Evolutionary conservation across 2,113 vertebrate genomes (phyloP).

Genomic region (Eleginops maclovinus): DNA sequence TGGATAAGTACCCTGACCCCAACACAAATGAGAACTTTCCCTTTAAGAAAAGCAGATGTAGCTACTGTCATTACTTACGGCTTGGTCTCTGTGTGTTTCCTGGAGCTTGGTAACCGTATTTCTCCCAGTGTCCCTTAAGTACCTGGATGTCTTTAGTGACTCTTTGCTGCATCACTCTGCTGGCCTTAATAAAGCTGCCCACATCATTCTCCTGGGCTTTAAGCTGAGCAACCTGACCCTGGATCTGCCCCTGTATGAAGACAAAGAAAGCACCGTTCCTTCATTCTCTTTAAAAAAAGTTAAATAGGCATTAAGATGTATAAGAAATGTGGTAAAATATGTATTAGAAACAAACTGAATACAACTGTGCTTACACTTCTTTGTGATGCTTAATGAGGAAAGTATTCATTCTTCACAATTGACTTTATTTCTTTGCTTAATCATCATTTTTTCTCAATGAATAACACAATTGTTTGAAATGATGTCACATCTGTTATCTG

Average conservation of each 20-base stretch:
- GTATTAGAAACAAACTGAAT: neutral
- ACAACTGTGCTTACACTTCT: too few species aligned
- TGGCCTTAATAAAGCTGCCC: conserved; percentile 84
- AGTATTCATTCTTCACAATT: neutral
- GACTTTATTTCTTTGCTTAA: neutral
- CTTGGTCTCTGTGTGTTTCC: conserved; percentile 46
- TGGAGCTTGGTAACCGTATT: conserved; percentile 86
- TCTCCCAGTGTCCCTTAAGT: conserved; percentile 86
- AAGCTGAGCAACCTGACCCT: conserved; percentile 74
- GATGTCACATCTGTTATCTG: neutral
- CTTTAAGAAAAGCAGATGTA: neutral
- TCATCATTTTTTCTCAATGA: too few species aligned
- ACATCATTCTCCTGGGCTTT: conserved; percentile 70
- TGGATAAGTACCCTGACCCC: too few species aligned
- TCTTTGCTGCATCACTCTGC: conserved; percentile 84
- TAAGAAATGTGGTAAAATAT: neutral
- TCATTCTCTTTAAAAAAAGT: neutral
- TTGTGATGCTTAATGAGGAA: neutral
- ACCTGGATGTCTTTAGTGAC: conserved; percentile 82
- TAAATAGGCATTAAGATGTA: neutral
- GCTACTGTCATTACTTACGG: conserved; percentile 76
- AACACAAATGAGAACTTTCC: too few species aligned
- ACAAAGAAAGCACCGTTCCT: neutral
- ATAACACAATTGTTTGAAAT: neutral
- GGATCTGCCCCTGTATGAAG: conserved; percentile 81